phyloP scores from a whole-genome alignment of 2,797 vertebrate genomes.

The Spinibarbus caldwelli region DNA sequence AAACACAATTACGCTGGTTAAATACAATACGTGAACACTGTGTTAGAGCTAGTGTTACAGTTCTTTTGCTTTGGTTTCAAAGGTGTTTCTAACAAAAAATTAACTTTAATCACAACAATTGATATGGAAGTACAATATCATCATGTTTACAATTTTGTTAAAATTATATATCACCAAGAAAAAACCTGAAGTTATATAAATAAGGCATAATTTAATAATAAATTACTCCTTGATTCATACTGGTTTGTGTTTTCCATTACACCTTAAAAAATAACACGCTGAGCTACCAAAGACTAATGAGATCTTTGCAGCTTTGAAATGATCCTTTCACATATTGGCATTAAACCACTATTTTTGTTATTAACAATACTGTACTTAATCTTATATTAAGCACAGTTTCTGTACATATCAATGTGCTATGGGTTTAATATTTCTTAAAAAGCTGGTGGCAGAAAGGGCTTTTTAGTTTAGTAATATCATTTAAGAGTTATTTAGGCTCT shows the following conservation, averaged over 20 bases:
- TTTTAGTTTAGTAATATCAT: not conserved
- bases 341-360: not conserved
- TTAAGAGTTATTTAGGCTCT: slow-evolving; percentile 10
- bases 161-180: slow-evolving; percentile 15
- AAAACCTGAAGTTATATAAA: not conserved
- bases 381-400: not conserved
- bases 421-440: slow-evolving; percentile 2
- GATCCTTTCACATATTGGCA: not conserved
- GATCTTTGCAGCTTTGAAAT: no score
- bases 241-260: slow-evolving; percentile 8
- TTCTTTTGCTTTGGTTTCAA: slow-evolving; percentile 35
- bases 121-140: not conserved
- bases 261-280: slow-evolving; percentile 9
- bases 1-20: not conserved
- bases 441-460: not conserved
- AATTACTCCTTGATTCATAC: slow-evolving; percentile 2
- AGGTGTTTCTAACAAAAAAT: not conserved
- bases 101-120: slow-evolving; percentile 15
- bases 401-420: not conserved
- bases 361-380: not conserved
- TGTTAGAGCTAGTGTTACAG: slow-evolving; percentile 16
- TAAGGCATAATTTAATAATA: not conserved
- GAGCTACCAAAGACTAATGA: not conserved
- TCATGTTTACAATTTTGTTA: slow-evolving; percentile 15
- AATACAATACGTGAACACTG: not conserved